Evolutionary conservation across 2,888 invertebrate species (phyloP), one percentile per base, ranked within the genome.

Genomic region (Amiota mariae): DNA sequence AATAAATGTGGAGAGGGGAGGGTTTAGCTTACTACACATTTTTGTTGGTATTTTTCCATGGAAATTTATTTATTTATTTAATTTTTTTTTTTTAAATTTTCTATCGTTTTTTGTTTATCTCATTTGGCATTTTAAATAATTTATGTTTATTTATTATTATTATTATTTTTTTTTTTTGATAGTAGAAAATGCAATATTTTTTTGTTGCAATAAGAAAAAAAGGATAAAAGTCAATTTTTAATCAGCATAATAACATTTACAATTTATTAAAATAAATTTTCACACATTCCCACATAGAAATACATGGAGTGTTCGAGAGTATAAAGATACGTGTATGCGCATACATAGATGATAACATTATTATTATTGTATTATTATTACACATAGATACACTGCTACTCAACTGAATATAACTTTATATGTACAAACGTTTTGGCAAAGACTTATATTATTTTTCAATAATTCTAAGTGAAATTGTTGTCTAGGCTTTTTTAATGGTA

Each of bases 121-220:
- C 57, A 20, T 8, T 36, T 46, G 15, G 67, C 66, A 67, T 67
- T 72, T 68, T 72, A 59, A 57, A 72, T 72, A 57, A 72, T 72
- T 66, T 67, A 72, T 72, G 20, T 54, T 24, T 59, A 67, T 15
- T 57, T 57, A 8, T 18, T 18, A 56, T 68, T 20, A 24, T 24
- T 57, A 8, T 18, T 18, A 56, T 68, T 20, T 2, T 24, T 1
- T 24, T 24, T 24, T 24, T 24, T 2, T 24, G 3, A 24, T 24
- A 24, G 3, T 24, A 24, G 24, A 24, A 24, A 24, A 24, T 24
- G 24, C 3, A 24, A 24, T 24, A 24, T 24, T 24, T 2, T 24
- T 24, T 24, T 24, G 3, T 24, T 24, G 24, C 13, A 20, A 54
- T 8, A 36, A 48, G 12, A 8, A 59, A 59, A 70, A 20, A 20